Base-by-base conservation (phyloP, 2,797 vertebrate species). In the Thripadectes ignobilis region DNA sequence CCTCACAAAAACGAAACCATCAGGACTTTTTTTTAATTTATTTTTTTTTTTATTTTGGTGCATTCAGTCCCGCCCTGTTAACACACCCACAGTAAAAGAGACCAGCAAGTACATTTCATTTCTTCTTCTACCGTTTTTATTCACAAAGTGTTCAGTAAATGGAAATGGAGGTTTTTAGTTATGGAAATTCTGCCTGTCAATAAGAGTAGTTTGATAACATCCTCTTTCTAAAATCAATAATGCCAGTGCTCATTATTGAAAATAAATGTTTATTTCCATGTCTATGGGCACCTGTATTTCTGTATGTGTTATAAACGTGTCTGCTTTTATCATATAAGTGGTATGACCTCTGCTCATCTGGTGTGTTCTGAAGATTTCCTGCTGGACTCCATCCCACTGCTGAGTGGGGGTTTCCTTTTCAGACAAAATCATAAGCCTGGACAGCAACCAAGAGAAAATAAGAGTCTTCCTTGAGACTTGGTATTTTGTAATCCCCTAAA, bases 211-310 rank as follows among this genome's bases (percentile, higher is more conserved):
- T 76, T 36, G 21, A 17, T 79, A 30, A 38, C 7, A 26, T 65
- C 29, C 18, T 49, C 67, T 19, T 10, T 88, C 17, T 41, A 5
- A 41, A 77, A 72, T 9, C 19, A 72, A 7, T 49, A 38, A 46
- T 49, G 43, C 20, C 59, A 14, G 14, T 66, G 19, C 45, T 86
- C 41, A 23, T 7, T 41, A 8, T 8, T 76, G 55, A 55, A 55
- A 71, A 69, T 2, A 63, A 65, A 41, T 3, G 9, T 45, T 87
- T 91, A 3, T 82, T 65, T 62, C 27, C 0, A 0, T 66, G 18
- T 46, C 11, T 57, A 4, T 39, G 0, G 1, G 46, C 46, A n/a
- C 6, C 8, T 10, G 0, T 17, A 17, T 38, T 75, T 89, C 57
- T 75, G 15, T 21, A 36, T 2, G 1, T 19, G 9, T 52, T 46